Evolutionary conservation across 2,797 vertebrate genomes (phyloP).

Genomic region (Enteromius argenteus): DNA sequence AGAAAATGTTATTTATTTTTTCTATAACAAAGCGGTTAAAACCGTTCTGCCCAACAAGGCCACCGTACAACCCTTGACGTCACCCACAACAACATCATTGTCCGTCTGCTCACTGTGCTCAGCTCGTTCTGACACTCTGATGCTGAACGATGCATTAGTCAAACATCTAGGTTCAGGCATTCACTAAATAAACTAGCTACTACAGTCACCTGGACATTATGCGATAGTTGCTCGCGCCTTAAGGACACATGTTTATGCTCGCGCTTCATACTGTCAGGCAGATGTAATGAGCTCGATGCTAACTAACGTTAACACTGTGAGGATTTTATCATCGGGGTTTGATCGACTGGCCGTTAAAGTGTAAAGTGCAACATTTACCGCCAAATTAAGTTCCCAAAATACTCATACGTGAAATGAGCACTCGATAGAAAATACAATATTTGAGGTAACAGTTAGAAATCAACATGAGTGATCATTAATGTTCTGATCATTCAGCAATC

Average conservation of each 20-base stretch:
- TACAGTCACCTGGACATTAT: not conserved
- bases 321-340: not conserved
- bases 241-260: not conserved
- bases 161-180: not conserved
- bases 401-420: not conserved
- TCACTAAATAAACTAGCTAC: not conserved
- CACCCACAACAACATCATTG: slow-evolving; percentile 69
- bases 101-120: slow-evolving; percentile 25
- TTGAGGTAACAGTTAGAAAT: not conserved
- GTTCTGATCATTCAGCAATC: not conserved
- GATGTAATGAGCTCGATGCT: slow-evolving; percentile 30
- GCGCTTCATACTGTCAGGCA: not conserved
- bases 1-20: not conserved
- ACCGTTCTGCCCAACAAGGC: slow-evolving; percentile 45
- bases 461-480: not conserved
- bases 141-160: not conserved
- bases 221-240: not conserved
- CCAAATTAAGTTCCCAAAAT: not conserved
- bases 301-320: not conserved
- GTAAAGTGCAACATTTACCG: not conserved
- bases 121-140: not conserved
- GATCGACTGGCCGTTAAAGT: not conserved
- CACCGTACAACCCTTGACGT: slow-evolving; percentile 72
- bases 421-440: not conserved
- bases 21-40: not conserved